Evolutionary conservation across 2,888 invertebrate genomes (phyloP), one percentile per base, ranked within the genome.

Genomic region (Onthophagus sagittarius): DNA sequence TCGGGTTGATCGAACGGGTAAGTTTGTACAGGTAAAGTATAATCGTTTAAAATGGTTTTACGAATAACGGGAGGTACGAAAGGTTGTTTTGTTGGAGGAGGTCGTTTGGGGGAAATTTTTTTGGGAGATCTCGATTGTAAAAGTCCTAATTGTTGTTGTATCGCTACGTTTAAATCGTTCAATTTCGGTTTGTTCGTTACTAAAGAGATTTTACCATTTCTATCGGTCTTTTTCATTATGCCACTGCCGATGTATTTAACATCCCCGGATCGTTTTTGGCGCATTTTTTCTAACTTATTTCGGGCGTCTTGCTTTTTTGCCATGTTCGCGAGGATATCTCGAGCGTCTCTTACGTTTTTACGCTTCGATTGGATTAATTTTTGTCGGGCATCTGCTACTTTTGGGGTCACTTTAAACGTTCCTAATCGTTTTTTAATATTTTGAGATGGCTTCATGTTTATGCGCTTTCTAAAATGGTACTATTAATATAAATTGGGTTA

Each of bases 311-410:
- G 91, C 7, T 86, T 89, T 81, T 93, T 92, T 0, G 93, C 93
- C 78, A 92, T 90, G 84, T 93, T 91, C 2, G 91, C 90, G 71
- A 95, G 86, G 80, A 93, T 92, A 78, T 95, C 95, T 75, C 95
- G 87, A 0, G 95, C 95, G 87, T 95, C 95, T 31, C 32, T 67
- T 62, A 95, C 90, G 80, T 91, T 91, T 69, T 88, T 89, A 70
- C 94, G 88, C 82, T 94, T 94, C 80, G 93, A 94, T 69, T 91
- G 90, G 77, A 94, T 91, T 63, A 95, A 92, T 85, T 92, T 93
- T 77, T 92, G 89, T 70, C 95, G 88, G 14, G 94, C 95, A 87
- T 95, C 95, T 2, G 86, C 84, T 0, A 85, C 32, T 11, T 63
- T 71, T 23, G 63, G 7, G 69, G 73, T 74, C 23, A 63, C 69